These are phyloP conservation scores for Actias luna DNA, from an alignment of 2,888 invertebrate species.

Conservation along the genomic window DNA sequence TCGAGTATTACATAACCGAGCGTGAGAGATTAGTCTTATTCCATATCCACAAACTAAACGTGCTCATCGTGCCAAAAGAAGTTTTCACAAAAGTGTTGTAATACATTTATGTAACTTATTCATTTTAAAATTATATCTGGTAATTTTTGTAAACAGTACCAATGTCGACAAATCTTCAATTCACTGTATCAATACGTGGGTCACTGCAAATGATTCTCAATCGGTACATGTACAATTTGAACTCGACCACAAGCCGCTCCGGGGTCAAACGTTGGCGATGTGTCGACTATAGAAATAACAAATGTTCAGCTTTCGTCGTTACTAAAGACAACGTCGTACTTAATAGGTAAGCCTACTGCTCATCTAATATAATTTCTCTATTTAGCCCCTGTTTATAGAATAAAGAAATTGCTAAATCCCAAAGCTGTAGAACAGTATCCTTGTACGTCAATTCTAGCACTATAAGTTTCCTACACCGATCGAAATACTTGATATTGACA, in stretches of 20 bases:
- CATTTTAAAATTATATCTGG: no score
- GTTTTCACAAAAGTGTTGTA: no score
- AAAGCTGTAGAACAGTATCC: no score
- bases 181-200: constrained; percentile 74
- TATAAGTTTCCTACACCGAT: no score
- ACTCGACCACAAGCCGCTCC: constrained; percentile 45
- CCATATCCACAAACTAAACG: no score
- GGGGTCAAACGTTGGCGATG: constrained; percentile 72
- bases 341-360: constrained; percentile 49
- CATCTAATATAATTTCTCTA: neutral
- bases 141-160: constrained; percentile 18
- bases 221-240: constrained; percentile 72
- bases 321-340: constrained; percentile 71
- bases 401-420: neutral
- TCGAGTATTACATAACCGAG: no score
- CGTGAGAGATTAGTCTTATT: no score
- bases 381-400: neutral
- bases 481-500: no score
- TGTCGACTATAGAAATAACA: constrained; percentile 71
- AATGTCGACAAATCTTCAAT: constrained; percentile 59
- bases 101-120: no score
- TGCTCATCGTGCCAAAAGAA: no score
- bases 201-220: constrained; percentile 73
- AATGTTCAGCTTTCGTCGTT: constrained; percentile 66
- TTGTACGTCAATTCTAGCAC: no score